Conservation (phyloP, 2,888 invertebrate species). For the Zootermopsis nevadensis region DNA sequence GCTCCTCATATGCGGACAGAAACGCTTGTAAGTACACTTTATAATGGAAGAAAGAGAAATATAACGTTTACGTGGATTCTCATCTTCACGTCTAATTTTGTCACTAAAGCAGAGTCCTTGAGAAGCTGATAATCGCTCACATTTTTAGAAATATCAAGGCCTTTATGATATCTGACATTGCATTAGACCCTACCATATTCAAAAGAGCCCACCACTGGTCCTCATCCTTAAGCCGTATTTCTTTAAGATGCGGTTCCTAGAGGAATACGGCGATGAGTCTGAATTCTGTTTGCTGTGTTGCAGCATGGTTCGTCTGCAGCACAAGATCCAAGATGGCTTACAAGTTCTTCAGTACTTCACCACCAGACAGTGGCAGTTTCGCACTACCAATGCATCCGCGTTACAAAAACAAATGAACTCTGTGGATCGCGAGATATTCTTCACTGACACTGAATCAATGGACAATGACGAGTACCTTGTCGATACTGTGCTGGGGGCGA, state of each 20-base stretch:
- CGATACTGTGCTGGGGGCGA: slow-evolving; percentile 83
- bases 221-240: too few relatives aligned
- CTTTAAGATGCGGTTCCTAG: neutral
- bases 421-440: slow-evolving; percentile 72
- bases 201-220: too few relatives aligned
- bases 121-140: too few relatives aligned
- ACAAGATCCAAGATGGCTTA: slow-evolving; percentile 71
- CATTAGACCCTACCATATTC: too few relatives aligned
- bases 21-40: slow-evolving; percentile 87
- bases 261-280: neutral
- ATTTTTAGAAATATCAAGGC: too few relatives aligned
- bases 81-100: too few relatives aligned
- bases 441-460: slow-evolving; percentile 64
- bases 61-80: too few relatives aligned
- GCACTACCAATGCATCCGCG: slow-evolving; percentile 70
- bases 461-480: slow-evolving; percentile 75
- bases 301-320: slow-evolving; percentile 75
- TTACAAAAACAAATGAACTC: slow-evolving; percentile 67
- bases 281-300: slow-evolving; percentile 53
- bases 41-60: too few relatives aligned
- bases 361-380: slow-evolving; percentile 83
- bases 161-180: too few relatives aligned
- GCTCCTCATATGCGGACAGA: slow-evolving; percentile 74
- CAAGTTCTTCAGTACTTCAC: slow-evolving; percentile 83
- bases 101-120: too few relatives aligned